Percentiles rank a stretch among this genome's conserved stretches.
phyloP scores from a whole-genome alignment of 2,113 vertebrate species.

The Sander vitreus region DNA sequence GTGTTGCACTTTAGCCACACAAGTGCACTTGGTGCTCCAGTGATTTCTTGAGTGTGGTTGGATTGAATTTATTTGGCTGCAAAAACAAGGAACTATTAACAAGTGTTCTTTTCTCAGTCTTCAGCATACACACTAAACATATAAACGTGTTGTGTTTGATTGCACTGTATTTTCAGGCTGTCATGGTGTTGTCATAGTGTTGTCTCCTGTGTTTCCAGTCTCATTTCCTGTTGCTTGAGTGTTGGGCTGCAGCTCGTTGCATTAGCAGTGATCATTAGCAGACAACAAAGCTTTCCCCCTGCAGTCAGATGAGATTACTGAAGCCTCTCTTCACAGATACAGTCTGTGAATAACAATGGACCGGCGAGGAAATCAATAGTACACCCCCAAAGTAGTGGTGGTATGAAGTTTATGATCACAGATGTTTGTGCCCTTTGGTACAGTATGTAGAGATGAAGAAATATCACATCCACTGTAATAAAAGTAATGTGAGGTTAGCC shows the following conservation, averaged over 20 bases:
- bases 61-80: not conserved
- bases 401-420: slow-evolving; percentile 53
- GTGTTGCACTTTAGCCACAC: not conserved
- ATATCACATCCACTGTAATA: slow-evolving; percentile 14
- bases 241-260: slow-evolving; percentile 35
- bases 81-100: not conserved
- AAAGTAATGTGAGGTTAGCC: slow-evolving; percentile 2
- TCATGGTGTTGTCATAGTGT: not conserved
- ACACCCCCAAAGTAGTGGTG: slow-evolving; percentile 29
- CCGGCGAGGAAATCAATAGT: slow-evolving; percentile 61
- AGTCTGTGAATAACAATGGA: slow-evolving; percentile 54
- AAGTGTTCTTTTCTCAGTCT: not conserved
- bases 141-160: not conserved
- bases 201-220: slow-evolving; percentile 1
- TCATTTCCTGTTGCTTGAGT: slow-evolving; percentile 19
- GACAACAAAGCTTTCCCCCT: slow-evolving; percentile 19
- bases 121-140: not conserved
- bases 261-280: slow-evolving; percentile 53
- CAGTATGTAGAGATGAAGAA: slow-evolving; percentile 15
- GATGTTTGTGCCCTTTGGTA: slow-evolving; percentile 35
- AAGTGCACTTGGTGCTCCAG: not conserved
- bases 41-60: not conserved
- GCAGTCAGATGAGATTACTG: slow-evolving; percentile 29
- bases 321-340: slow-evolving; percentile 38
- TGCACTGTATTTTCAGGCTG: not conserved